A percentile compares a stretch with the other conserved stretches of the same genome.
These are phyloP conservation scores for Phainopepla nitens DNA, from an alignment of 2,113 vertebrate species.

Conservation along the genomic window DNA sequence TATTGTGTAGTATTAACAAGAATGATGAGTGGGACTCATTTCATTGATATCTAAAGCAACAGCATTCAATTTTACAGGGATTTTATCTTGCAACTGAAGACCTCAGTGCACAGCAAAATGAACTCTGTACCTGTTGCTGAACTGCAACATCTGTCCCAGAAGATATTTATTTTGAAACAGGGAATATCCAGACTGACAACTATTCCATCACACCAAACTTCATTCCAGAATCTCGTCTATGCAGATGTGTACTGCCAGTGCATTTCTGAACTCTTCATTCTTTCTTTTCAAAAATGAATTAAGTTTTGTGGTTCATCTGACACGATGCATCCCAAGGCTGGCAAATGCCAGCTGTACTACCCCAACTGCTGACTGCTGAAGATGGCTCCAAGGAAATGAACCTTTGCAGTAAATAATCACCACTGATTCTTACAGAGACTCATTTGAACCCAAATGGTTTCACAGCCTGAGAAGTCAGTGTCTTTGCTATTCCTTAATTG, in stretches of 20 bases:
- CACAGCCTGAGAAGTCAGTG: not conserved
- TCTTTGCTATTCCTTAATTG: not conserved
- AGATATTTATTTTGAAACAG: not conserved
- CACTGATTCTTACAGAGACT: not conserved
- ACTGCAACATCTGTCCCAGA: not conserved
- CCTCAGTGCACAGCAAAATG: not conserved
- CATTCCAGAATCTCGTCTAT: not conserved
- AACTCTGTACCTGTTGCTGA: not conserved
- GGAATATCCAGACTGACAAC: not conserved
- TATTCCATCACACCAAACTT: not conserved
- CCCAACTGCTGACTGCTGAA: not conserved
- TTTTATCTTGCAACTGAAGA: not conserved
- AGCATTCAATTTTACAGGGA: not conserved
- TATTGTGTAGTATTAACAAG: not conserved
- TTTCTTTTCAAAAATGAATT: not conserved
- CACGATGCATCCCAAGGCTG: not conserved
- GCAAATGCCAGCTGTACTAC: not conserved
- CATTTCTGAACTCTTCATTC: not conserved
- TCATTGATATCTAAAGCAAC: not conserved
- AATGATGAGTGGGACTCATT: not conserved
- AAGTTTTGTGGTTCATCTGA: not conserved
- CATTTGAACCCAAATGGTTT: not conserved
- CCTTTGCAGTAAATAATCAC: not conserved
- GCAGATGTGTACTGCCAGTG: not conserved
- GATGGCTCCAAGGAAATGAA: not conserved